These are phyloP conservation scores for Sebastiscus tertius DNA, from an alignment of 2,797 vertebrate species.

Conservation along the genomic window DNA sequence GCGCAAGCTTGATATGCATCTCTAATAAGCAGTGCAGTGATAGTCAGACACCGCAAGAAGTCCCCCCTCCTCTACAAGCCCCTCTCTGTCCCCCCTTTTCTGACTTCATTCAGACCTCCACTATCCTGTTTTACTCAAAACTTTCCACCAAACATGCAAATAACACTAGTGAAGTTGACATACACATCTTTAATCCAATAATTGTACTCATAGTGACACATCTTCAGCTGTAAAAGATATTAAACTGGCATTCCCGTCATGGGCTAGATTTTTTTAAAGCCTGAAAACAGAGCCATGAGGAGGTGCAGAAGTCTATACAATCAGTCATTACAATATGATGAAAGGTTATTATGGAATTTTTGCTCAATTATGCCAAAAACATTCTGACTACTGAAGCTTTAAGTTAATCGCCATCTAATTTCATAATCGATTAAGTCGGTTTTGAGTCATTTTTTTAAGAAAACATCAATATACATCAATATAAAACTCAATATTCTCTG, in stretches of 20 bases:
- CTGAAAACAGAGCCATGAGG: no score
- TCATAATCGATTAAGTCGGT: no score
- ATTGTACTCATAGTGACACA: background rate
- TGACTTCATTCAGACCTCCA: background rate
- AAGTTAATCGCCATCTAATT: no score
- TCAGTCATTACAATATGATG: no score
- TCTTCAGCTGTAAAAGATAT: background rate
- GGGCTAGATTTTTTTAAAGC: no score
- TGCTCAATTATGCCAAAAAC: no score
- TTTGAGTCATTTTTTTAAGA: no score
- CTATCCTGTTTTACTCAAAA: background rate
- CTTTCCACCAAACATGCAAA: background rate
- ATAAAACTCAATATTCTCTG: no score
- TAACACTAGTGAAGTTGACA: background rate
- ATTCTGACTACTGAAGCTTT: no score
- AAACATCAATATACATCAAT: no score
- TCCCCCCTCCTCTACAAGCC: slow-evolving; percentile 4
- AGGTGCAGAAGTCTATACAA: no score
- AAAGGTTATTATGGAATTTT: no score
- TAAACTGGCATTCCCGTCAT: background rate
- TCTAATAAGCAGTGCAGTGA: background rate
- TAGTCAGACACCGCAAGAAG: slow-evolving; percentile 15
- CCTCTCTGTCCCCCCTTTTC: background rate
- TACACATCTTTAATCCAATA: background rate
- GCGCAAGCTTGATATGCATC: background rate